These are phyloP conservation scores for Tetramorium parvispinum DNA, from an alignment of 1,140 invertebrate species.

Conservation along the genomic window DNA sequence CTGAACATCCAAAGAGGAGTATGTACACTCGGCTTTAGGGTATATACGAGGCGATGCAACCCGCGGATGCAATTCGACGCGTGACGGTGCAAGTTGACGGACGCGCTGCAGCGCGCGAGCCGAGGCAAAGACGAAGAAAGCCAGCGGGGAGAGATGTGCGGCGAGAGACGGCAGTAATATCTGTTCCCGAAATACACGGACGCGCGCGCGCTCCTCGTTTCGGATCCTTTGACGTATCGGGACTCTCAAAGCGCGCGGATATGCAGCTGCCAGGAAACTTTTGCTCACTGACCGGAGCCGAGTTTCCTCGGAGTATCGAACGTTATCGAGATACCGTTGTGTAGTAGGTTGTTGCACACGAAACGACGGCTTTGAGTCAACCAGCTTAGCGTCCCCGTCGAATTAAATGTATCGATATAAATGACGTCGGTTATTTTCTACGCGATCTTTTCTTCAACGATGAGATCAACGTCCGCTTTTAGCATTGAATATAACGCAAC, in stretches of 20 bases:
- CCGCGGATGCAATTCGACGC: slow-evolving; percentile 7
- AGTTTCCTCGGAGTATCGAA: slow-evolving; percentile 53
- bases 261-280: slow-evolving; percentile 69
- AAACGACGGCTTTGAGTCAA: slow-evolving; percentile 36
- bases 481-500: background rate
- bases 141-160: background rate
- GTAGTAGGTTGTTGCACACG: slow-evolving; percentile 15
- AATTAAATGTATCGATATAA: slow-evolving; percentile 26
- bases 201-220: slow-evolving; percentile 59
- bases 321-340: slow-evolving; percentile 38
- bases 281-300: slow-evolving; percentile 59
- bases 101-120: slow-evolving; percentile 7
- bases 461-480: background rate
- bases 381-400: background rate
- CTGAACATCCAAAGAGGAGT: background rate
- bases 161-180: slow-evolving; percentile 44
- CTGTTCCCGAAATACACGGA: slow-evolving; percentile 69
- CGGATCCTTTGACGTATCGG: slow-evolving; percentile 72
- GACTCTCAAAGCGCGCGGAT: slow-evolving; percentile 66
- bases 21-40: background rate
- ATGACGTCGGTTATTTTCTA: background rate
- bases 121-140: slow-evolving; percentile 26
- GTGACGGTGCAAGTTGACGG: slow-evolving; percentile 36
- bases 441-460: background rate
- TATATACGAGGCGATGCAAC: background rate